phyloP scores from a whole-genome alignment of 2,888 invertebrate genomes.

The Callosobruchus maculatus region DNA sequence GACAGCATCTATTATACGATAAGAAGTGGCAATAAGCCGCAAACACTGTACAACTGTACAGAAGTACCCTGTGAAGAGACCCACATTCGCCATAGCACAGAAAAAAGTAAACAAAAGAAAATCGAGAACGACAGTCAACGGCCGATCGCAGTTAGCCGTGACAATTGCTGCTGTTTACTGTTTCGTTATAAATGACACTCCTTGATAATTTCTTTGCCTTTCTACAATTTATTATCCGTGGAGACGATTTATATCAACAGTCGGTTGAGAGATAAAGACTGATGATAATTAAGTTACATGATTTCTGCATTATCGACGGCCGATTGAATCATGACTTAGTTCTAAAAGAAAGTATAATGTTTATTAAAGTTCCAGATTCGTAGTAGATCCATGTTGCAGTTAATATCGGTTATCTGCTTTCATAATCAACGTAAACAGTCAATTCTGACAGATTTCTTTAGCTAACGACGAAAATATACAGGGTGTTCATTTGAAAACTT shows the following conservation, averaged over 20 bases:
- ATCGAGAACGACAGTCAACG: not conserved
- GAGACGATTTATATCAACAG: not conserved
- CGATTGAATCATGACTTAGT: not conserved
- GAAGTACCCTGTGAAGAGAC: not conserved
- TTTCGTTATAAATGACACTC: not conserved
- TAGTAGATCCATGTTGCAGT: too few relatives aligned
- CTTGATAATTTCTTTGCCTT: not conserved
- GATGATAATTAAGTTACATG: not conserved
- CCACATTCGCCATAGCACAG: not conserved
- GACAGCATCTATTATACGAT: not conserved
- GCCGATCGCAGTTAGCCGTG: not conserved
- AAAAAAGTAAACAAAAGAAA: not conserved
- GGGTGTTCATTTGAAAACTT: too few relatives aligned
- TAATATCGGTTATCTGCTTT: too few relatives aligned
- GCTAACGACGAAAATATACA: too few relatives aligned
- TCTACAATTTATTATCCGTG: not conserved
- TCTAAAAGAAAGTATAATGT: not conserved
- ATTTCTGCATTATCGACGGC: not conserved
- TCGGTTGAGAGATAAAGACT: not conserved
- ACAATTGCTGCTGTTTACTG: not conserved
- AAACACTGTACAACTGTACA: not conserved
- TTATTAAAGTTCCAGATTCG: not conserved
- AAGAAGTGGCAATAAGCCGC: not conserved
- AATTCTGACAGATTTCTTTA: too few relatives aligned
- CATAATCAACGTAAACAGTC: too few relatives aligned